Evolutionary conservation across 2,113 vertebrate species (phyloP), one percentile per base, ranked within the genome.

Genomic region (Ptilonorhynchus violaceus): DNA sequence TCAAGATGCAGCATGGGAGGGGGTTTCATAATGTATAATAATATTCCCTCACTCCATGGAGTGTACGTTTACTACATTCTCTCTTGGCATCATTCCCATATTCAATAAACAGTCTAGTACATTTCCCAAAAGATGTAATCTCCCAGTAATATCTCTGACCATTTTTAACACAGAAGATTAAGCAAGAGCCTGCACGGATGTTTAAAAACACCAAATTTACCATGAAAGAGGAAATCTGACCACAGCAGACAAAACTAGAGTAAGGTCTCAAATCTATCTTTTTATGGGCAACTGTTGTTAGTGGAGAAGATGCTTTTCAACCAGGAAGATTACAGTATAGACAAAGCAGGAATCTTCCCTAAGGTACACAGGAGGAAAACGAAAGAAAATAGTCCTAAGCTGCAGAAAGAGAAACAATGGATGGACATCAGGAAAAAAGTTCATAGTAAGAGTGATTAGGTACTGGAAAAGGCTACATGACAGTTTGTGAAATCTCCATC

Each of bases 1-100:
- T 24, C 6, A 79, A 42, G 33, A 56, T 11, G 24, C 1, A 66
- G 52, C 33, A 56, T 11, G 28, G 31, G 24, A 86, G 8, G 3
- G 2, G 2, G 24, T 1, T 60, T 35, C 31, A 13, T 56, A 31
- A 75, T 3, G 2, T 17, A 25, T 5, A 67, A 31, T 1, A 46
- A 35, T 9, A 56, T 17, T 72, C 30, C 42, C 52, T 63, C 53
- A 28, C 5, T 64, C 23, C 81, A 75, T 7, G 15, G 7, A 56
- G 11, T 7, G 7, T 6, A 27, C 52, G 1, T 33, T 85, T 41
- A 42, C 13, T 56, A 21, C 11, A 10, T 37, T n/a, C 10, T 23
- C 42, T 25, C 74, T n/a, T 81, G 28, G 9, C 44, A 88, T n/a
- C 56, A 64, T 39, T 67, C 44, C 31, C 25, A 17, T 42, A 33